Evolutionary conservation across 2,888 invertebrate species (phyloP), one percentile per base, ranked within the genome.

Genomic region (Heliconius sara): DNA sequence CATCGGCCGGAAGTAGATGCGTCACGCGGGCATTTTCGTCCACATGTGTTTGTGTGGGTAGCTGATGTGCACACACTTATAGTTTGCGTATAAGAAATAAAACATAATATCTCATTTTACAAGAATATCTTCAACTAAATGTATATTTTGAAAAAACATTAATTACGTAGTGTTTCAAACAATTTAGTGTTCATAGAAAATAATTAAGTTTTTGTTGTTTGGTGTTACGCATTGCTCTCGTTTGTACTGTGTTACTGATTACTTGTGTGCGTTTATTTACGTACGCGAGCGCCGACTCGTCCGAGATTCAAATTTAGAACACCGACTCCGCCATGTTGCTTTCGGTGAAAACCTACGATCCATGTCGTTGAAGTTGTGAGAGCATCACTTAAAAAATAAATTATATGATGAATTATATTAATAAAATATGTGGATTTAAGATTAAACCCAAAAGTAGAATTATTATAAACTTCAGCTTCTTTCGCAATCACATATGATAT

Each of bases 261-360:
- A 91, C 91, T 92, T 90, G 90, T 95, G 95, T 95, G 95, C 92
- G 95, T 95, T 95, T 95, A 95, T 95, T 95, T 95, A 95, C 94
- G 95, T 95, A 94, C 93, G 92, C 94, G 93, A 94, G 95, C 95
- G 93, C 94, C 95, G 94, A 95, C 95, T 94, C 95, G 95, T 93
- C 95, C 95, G 95, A 94, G 95, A 93, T 95, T 94, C 95, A 94
- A 95, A 95, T 92, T 93, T 95, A 95, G 95, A 95, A 94, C 93
- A 89, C 92, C 93, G 93, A 92, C 94, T 92, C 94, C 95, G 95
- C 95, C 95, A 95, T 95, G 95, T 95, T 95, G 95, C 91, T 93
- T 91, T 92, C 91, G 86, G 92, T 92, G 94, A 93, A 94, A 95
- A 94, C 91, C 93, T 92, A 94, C 92, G 90, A 93, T 90, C 92